phyloP scores from a whole-genome alignment of 1,140 invertebrate species.

The Drosophila athabasca region DNA sequence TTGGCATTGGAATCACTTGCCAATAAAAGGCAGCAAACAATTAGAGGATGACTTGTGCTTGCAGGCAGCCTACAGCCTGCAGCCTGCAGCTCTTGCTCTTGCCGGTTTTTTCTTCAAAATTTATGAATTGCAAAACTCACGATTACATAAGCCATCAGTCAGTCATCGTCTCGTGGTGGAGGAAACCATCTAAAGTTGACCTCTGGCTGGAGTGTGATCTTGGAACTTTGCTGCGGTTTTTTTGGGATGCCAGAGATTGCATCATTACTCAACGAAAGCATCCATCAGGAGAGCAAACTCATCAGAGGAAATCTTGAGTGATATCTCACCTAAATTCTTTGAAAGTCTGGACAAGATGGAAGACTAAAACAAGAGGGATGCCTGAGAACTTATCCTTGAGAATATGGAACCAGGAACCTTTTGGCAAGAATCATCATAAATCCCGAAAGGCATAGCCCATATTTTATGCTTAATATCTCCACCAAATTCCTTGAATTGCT shows the following conservation, averaged over 20 bases:
- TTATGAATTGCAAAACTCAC: conserved; percentile 58
- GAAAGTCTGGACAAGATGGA: no score
- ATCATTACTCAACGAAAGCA: no score
- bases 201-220: conserved; percentile 17
- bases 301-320: neutral
- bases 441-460: no score
- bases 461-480: no score
- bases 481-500: no score
- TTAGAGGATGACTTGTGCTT: conserved; percentile 60
- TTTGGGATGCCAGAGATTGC: no score
- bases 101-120: conserved; percentile 9
- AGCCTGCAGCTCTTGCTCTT: neutral
- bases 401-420: no score
- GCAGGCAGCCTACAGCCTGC: neutral
- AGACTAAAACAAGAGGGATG: no score
- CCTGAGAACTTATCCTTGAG: no score
- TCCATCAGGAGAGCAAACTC: no score
- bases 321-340: no score
- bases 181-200: conserved; percentile 24
- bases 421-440: no score
- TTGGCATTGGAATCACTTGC: conserved; percentile 55
- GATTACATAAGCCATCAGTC: conserved; percentile 27
- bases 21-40: conserved; percentile 76
- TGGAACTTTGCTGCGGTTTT: conserved; percentile 12
- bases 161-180: neutral